Percentiles rank a stretch among this genome's conserved stretches.
Evolutionary conservation across 2,113 vertebrate species (phyloP).

Genomic region (Tachuris rubrigastra): DNA sequence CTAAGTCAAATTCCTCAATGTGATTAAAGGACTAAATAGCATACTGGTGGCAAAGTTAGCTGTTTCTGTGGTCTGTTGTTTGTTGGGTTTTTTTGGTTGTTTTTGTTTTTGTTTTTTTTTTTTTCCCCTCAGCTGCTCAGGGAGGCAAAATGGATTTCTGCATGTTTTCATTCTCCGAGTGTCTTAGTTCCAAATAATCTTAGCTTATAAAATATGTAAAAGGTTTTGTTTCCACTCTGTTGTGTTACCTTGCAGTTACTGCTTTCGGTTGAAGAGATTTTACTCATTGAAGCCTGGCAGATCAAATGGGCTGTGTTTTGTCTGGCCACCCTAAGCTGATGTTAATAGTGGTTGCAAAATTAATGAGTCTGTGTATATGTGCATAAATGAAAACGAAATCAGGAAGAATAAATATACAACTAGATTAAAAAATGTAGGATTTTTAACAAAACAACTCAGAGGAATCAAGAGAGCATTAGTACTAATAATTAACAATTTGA

Average conservation of each 20-base stretch:
- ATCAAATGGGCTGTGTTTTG: neutral
- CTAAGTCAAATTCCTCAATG: neutral
- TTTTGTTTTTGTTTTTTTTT: fast-evolving
- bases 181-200: neutral
- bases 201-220: neutral
- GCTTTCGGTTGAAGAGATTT: neutral
- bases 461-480: neutral
- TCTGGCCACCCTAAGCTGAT: neutral
- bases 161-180: neutral
- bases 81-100: too few relatives aligned
- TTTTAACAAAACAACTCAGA: neutral
- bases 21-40: neutral
- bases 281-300: neutral
- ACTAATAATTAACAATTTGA: neutral
- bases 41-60: neutral
- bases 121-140: neutral
- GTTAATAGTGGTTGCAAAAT: neutral
- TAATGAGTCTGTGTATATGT: neutral
- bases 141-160: neutral
- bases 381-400: neutral
- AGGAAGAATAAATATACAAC: neutral
- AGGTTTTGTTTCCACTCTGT: neutral
- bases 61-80: neutral
- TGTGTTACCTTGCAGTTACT: neutral
- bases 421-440: neutral